Base-by-base conservation (phyloP, 2,888 invertebrate genomes). In the Schizotus pectinicornis region DNA sequence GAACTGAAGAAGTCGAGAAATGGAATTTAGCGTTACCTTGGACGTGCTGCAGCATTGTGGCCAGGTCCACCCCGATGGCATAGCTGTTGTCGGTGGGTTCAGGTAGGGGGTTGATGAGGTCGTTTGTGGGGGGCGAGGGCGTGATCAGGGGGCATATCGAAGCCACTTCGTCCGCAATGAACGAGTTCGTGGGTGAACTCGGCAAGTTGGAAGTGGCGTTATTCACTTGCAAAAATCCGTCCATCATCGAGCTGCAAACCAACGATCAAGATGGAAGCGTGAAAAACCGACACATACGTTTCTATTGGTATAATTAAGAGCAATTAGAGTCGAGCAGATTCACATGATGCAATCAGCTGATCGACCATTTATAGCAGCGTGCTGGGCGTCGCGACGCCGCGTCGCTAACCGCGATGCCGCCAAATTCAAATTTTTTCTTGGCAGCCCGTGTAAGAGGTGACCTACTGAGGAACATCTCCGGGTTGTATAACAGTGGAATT, bases 51-150 rank as follows among this genome's bases (percentile, higher is more conserved):
- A 80, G 64, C n/a, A 79, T 79, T 13, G 67, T 73, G 0, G 75
- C 77, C 33, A 80, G 62, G 62, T 77, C 77, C 35, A 74, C 73
- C 7, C 79, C 76, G 53, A 76, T 77, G 22, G 67, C 68, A 62
- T 72, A 79, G 57, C 70, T 73, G 6, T 74, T 59, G 52, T 77
- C 75, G 12, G 66, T 64, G 0, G 71, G 65, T 59, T 77, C 79
- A 2, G 76, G 74, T 30, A 72, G 52, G 2, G 79, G 74, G 62
- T 80, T 76, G 7, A 80, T 75, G 45, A 80, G 62, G 58, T 77
- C 80, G 61, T 80, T 80, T 30, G 80, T 80, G 0, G 80, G 80
- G 0, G 80, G 80, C 7, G 80, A 80, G 0, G 80, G 80, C 11
- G 80, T 80, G 45, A 80, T 76, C 54, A 80, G 59, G 2, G 80